Base-by-base conservation (phyloP, 2,888 invertebrate genomes). In the Acronicta leporina region DNA sequence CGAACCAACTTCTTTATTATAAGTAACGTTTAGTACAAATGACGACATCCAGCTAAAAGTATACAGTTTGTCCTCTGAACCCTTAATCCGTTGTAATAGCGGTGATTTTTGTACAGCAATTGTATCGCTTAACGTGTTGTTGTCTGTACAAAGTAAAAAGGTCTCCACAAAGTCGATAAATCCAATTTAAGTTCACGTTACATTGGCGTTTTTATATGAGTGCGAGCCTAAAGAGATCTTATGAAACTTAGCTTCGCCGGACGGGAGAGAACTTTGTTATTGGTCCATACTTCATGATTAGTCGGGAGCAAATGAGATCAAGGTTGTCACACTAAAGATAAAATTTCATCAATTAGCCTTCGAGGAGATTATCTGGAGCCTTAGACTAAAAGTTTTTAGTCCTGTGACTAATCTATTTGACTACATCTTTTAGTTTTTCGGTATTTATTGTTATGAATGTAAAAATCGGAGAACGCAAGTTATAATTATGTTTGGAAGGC, bases 201-300 rank as follows among this genome's bases (percentile, higher is more conserved):
- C 76, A 81, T 85, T 81, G 85, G 75, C 79, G 68, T 81, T 85
- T 85, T 85, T 84, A 85, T 83, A 80, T 70, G 80, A 74, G 65
- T 73, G 44, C 27, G 53, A 46, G 73, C 63, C 77, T 74, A 74
- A 75, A 72, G 75, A 70, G 63, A 78, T 59, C 70, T 81, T 84
- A 85, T 86, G 84, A 82, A 83, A 82, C 75, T 80, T 77, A 79
- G 82, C 80, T 80, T 67, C 43, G 49, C 13, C 62, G 38, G 68
- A 75, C 78, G 71, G 67, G 73, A 74, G 69, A 58, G 61, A 85
- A 87, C 77, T 87, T 86, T 75, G 73, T 80, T 84, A 84, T 81
- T 81, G 81, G 65, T 50, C 79, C 76, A 80, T 86, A 82, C 79
- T 85, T 87, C 82, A 79, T 82, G 85, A 87, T 87, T 86, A 86